Evolutionary conservation across 1,140 invertebrate species (phyloP), one percentile per base, ranked within the genome.

Genomic region (Steinernema khuongi): DNA sequence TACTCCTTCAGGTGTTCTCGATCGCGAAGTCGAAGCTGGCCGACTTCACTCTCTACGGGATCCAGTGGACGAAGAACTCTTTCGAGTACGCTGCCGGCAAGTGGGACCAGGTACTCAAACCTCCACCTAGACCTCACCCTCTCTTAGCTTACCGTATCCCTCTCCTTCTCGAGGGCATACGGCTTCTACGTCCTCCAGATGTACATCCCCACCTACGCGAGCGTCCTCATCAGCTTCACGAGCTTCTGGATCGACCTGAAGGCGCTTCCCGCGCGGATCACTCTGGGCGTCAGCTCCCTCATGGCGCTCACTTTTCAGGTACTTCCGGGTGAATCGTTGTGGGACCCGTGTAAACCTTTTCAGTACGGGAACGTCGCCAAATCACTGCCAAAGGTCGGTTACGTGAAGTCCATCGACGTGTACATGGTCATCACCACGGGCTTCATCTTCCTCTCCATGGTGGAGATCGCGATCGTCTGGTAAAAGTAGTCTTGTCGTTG

Each of bases 201-300:
- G 72, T 88, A 88, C 73, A 77, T 88, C 11, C 87, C 87, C 1
- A 87, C 86, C 44, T 86, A 86, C 68, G 79, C 87, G 31, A 86
- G 86, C 28, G 87, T 87, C 29, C 81, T 85, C 31, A 83, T 88
- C 14, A 88, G 87, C 1, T 88, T 87, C 84, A 86, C 88, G 17
- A 86, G 87, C 18, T 88, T 88, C 77, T 88, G 87, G 86, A 86
- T 88, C 36, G 87, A 88, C 78, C 74, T 87, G 68, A 87, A 88
- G 76, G 85, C 85, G 7, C 82, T 87, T 1, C 87, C 87, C 1
- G 88, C 87, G 11, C 79, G 88, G 72, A 87, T 88, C 50, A 86
- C 87, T 26, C 81, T 88, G 31, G 87, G 87, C 41, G 84, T 84
- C 31, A 77, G 74, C 36, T 79, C 80, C 4, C 70, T 81, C 1